phyloP scores from a whole-genome alignment of 2,888 invertebrate species.

The Spodoptera littoralis region DNA sequence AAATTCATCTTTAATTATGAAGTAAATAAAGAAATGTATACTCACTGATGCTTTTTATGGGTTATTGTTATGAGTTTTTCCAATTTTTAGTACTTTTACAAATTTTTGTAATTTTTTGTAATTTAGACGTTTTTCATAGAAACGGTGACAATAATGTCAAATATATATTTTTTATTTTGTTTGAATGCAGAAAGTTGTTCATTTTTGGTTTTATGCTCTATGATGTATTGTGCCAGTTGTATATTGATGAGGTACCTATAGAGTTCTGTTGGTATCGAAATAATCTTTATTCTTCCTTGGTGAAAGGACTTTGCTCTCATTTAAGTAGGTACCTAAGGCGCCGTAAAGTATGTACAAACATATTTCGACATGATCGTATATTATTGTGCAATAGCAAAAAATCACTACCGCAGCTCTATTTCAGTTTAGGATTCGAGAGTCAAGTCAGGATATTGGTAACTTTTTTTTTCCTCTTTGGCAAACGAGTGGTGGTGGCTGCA shows the following conservation, averaged over 20 bases:
- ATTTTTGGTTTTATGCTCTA: not conserved
- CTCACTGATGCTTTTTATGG: slow-evolving; percentile 44
- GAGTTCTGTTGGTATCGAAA: not conserved
- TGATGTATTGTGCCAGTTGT: slow-evolving; percentile 3
- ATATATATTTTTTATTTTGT: slow-evolving; percentile 13
- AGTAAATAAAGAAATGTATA: not conserved
- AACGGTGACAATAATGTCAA: slow-evolving; percentile 28
- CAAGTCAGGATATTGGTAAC: too few relatives aligned
- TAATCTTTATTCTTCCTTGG: too few relatives aligned
- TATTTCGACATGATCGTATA: too few relatives aligned
- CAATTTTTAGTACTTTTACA: slow-evolving; percentile 39
- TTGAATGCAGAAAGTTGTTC: slow-evolving; percentile 19
- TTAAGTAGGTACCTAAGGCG: too few relatives aligned
- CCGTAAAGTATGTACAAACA: too few relatives aligned
- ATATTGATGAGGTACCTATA: not conserved
- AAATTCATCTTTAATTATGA: too few relatives aligned
- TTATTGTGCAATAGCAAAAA: too few relatives aligned
- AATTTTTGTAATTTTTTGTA: slow-evolving; percentile 41
- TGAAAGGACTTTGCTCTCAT: too few relatives aligned
- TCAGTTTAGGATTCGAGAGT: too few relatives aligned
- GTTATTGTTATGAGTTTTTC: slow-evolving; percentile 32
- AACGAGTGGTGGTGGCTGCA: too few relatives aligned
- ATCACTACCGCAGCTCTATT: too few relatives aligned
- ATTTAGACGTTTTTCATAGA: slow-evolving; percentile 46
- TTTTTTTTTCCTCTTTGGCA: too few relatives aligned